A percentile compares a stretch with the other conserved stretches of the same genome.
Evolutionary conservation across 2,113 vertebrate genomes (phyloP).

Genomic region (Electrona antarctica): DNA sequence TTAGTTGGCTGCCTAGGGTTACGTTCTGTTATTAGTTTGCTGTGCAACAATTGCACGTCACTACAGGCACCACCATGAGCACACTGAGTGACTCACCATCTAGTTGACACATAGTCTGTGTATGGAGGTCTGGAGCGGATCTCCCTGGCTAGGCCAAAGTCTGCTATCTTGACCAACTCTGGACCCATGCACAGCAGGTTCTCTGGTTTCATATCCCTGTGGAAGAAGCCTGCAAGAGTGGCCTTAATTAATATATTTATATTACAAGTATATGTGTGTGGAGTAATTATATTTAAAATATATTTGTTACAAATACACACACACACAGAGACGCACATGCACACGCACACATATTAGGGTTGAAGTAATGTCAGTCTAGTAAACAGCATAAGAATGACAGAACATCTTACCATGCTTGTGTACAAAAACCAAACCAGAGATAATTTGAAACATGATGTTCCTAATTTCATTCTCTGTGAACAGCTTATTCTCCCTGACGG

Average conservation of each 20-base stretch:
- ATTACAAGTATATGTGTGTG: background rate
- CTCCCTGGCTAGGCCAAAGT: constrained; percentile 97
- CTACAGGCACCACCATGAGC: too few relatives aligned
- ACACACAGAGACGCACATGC: constrained; percentile 4
- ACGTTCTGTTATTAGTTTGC: too few relatives aligned
- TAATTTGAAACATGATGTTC: constrained; percentile 80
- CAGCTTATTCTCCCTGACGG: constrained; percentile 79
- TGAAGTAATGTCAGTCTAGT: constrained; percentile 1
- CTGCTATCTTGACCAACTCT: constrained; percentile 97
- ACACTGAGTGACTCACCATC: constrained; percentile 85
- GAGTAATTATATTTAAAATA: background rate
- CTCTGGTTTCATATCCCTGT: constrained; percentile 98
- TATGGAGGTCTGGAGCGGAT: constrained; percentile 95
- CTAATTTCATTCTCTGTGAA: constrained; percentile 82
- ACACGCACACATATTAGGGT: background rate
- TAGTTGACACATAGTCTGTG: constrained; percentile 96
- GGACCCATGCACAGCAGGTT: constrained; percentile 97
- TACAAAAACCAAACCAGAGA: constrained; percentile 79
- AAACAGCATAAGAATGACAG: constrained; percentile 22
- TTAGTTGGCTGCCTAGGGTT: too few relatives aligned
- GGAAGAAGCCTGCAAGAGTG: constrained; percentile 87
- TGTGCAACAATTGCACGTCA: too few relatives aligned
- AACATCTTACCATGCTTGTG: constrained; percentile 79
- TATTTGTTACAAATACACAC: background rate
- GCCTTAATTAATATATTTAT: background rate